These are phyloP conservation scores for Romanogobio albipinnatus DNA, from an alignment of 2,113 vertebrate genomes.

Conservation along the genomic window DNA sequence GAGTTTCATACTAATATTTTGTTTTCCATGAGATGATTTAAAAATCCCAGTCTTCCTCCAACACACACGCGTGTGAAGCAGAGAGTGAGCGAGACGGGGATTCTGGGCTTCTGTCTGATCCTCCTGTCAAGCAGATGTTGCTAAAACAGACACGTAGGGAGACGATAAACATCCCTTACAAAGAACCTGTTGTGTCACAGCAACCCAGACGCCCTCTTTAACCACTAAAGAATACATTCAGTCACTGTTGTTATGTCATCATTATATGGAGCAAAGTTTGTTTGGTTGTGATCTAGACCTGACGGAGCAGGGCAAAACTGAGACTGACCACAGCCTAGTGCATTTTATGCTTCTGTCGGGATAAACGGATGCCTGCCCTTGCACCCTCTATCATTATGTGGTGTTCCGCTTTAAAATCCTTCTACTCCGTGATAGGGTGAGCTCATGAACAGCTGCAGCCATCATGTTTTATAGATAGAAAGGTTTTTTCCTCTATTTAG, in stretches of 20 bases:
- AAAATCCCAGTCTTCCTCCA: background rate
- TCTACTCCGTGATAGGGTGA: slow-evolving; percentile 47
- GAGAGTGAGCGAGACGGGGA: background rate
- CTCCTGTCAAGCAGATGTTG: slow-evolving; percentile 46
- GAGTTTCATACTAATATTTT: background rate
- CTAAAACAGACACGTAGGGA: slow-evolving; percentile 27
- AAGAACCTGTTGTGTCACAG: slow-evolving; percentile 15
- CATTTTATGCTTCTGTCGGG: slow-evolving; percentile 31
- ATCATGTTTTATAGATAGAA: slow-evolving; percentile 30
- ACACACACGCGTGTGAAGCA: background rate
- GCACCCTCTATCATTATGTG: slow-evolving; percentile 49
- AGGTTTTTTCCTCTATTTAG: slow-evolving; percentile 29
- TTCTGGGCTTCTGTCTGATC: background rate
- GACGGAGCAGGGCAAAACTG: slow-evolving; percentile 4
- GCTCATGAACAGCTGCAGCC: slow-evolving; percentile 45
- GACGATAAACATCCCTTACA: slow-evolving; percentile 14
- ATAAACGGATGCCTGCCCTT: slow-evolving; percentile 24
- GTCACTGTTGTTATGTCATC: slow-evolving; percentile 7
- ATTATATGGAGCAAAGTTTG: slow-evolving; percentile 35
- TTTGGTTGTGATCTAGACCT: slow-evolving; percentile 22
- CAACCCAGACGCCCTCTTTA: slow-evolving; percentile 18
- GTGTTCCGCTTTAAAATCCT: slow-evolving; percentile 36
- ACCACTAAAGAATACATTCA: slow-evolving; percentile 28
- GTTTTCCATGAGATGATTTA: background rate
- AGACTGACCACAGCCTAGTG: slow-evolving; percentile 48